Base-by-base conservation (phyloP, 1,140 invertebrate species). In the Penaeus chinensis region DNA sequence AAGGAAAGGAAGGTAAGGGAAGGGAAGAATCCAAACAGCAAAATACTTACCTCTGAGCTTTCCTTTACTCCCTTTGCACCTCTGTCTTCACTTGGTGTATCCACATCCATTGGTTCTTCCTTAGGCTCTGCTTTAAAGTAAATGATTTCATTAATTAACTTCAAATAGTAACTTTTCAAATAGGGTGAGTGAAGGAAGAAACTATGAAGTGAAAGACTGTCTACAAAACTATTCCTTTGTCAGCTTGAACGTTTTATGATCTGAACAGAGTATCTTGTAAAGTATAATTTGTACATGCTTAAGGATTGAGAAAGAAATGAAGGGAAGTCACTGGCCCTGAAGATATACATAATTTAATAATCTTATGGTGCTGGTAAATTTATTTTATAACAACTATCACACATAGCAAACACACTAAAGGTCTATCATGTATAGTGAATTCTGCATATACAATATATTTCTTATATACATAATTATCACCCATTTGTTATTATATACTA, bases 21-120 rank as follows among this genome's bases (percentile, higher is more conserved):
- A 8, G 27, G 11, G 60, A 61, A 24, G 10, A 20, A 8, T 8
- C 20, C 10, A 77, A 60, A 19, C 60, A 62, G 60, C 27, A 24
- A 61, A 84, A 18, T 19, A 81, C 60, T 65, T 16, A 82, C 84
- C 84, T 74, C 66, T 22, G 24, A 18, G 22, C 22, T 84, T 78
- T 85, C 89, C 42, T 85, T 27, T 32, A 84, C 65, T 87, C 90
- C 84, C 66, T 90, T 90, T 71, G 80, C 84, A 7, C 90, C 89
- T 82, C 91, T 91, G 18, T 90, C 91, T 87, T 91, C 91, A 78
- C 90, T 90, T 10, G 91, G 91, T 61, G 89, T 87, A 77, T 87
- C 90, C 10, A 89, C 90, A 61, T 91, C 90, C 91, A 85, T 91
- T 61, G 84, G 83, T 87, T 90, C 89, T 62, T 84, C 87, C 79